Percentiles rank a stretch among this genome's conserved stretches.
Evolutionary conservation across 2,113 vertebrate species (phyloP).

Genomic region (Nycticebus coucang): DNA sequence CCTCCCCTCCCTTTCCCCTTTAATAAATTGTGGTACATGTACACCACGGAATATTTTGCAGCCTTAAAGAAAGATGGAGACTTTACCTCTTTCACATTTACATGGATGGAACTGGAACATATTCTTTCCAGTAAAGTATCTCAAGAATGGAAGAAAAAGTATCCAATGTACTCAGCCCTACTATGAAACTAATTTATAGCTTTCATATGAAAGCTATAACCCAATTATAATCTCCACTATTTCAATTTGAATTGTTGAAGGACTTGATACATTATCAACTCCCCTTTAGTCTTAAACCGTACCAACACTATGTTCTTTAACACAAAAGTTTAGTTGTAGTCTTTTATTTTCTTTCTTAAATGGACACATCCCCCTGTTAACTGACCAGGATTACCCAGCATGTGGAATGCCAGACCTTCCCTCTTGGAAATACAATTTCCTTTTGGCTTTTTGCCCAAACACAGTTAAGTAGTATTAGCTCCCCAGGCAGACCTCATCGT

Average conservation of each 20-base stretch:
- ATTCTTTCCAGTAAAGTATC: too few relatives aligned
- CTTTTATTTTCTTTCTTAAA: constrained; percentile 59
- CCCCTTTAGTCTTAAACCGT: constrained; percentile 17
- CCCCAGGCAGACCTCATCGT: constrained; percentile 81
- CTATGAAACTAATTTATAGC: too few relatives aligned
- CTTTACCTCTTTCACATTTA: too few relatives aligned
- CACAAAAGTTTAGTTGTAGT: constrained; percentile 59
- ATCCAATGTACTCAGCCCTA: too few relatives aligned
- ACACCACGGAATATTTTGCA: too few relatives aligned
- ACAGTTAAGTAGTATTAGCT: constrained; percentile 83
- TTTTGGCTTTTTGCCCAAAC: constrained; percentile 81
- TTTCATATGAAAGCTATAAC: too few relatives aligned
- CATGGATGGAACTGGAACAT: too few relatives aligned
- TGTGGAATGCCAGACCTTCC: constrained; percentile 54
- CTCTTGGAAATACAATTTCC: constrained; percentile 83
- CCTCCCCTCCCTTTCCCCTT: too few relatives aligned
- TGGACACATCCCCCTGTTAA: constrained; percentile 71
- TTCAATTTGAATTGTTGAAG: constrained; percentile 27
- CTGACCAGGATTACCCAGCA: constrained; percentile 76
- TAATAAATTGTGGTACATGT: too few relatives aligned
- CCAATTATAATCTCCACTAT: background rate
- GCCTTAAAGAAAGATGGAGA: too few relatives aligned
- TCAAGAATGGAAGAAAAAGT: too few relatives aligned
- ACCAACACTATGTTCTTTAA: constrained; percentile 62
- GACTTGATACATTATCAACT: constrained; percentile 10